These are phyloP conservation scores for Pararge aegeria DNA, from an alignment of 1,140 invertebrate genomes.

Conservation along the genomic window DNA sequence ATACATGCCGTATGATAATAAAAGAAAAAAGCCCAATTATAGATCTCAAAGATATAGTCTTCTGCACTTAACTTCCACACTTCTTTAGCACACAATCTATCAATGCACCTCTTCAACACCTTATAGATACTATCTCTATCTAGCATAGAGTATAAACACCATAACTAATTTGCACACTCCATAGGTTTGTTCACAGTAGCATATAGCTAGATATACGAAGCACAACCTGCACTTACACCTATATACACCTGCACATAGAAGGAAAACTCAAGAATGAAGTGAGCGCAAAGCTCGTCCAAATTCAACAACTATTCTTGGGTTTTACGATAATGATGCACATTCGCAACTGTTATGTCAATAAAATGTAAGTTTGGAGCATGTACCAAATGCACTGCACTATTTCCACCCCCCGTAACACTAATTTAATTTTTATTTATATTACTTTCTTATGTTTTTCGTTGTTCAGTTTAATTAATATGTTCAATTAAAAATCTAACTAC, in stretches of 20 bases:
- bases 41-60: conserved; percentile 62
- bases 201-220: conserved; percentile 61
- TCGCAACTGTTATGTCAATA: conserved; percentile 8
- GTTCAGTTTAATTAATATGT: neutral
- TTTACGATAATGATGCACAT: conserved; percentile 32
- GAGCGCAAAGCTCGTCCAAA: neutral
- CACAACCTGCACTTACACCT: conserved; percentile 60
- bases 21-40: conserved; percentile 36
- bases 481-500: no score
- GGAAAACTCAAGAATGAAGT: conserved; percentile 46
- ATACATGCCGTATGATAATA: no score
- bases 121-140: conserved; percentile 68
- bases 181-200: conserved; percentile 60
- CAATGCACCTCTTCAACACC: conserved; percentile 65
- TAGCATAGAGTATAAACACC: conserved; percentile 66
- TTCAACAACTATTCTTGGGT: conserved; percentile 43
- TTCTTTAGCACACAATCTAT: conserved; percentile 65
- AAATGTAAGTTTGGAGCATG: conserved; percentile 35
- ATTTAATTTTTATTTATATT: conserved; percentile 13
- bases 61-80: conserved; percentile 61
- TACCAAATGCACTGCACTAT: conserved; percentile 29
- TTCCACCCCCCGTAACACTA: neutral
- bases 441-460: conserved; percentile 16
- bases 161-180: conserved; percentile 60
- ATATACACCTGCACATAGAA: conserved; percentile 55